Conservation (phyloP, 2,797 vertebrate genomes). For the Pempheris klunzingeri region DNA sequence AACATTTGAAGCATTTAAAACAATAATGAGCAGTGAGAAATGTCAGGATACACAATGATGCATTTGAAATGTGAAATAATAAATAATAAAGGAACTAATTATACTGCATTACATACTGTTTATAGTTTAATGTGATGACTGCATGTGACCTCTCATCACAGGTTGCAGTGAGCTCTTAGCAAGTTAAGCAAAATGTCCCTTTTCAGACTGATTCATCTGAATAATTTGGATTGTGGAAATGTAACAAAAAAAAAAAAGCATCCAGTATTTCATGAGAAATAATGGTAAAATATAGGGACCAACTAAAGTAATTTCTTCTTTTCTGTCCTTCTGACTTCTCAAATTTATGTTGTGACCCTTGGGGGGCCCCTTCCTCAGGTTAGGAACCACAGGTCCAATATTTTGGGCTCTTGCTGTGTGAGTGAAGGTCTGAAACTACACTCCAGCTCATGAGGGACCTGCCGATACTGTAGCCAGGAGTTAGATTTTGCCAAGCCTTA, state of each 20-base stretch:
- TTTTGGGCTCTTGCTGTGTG: constrained; percentile 4
- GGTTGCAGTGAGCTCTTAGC: background rate
- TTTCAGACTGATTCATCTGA: background rate
- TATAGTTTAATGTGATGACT: background rate
- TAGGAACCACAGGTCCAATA: constrained; percentile 23
- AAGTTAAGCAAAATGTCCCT: background rate
- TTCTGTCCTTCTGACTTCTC: background rate
- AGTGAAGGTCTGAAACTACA: constrained; percentile 15
- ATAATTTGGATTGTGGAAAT: background rate
- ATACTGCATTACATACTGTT: background rate
- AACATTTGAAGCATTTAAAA: background rate
- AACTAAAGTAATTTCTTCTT: too few relatives aligned
- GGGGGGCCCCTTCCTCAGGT: constrained; percentile 2
- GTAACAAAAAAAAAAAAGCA: background rate
- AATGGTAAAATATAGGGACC: too few relatives aligned
- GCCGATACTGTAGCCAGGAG: constrained; percentile 44
- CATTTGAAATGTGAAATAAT: background rate
- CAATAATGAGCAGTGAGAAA: background rate
- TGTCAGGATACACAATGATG: too few relatives aligned
- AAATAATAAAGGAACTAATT: background rate
- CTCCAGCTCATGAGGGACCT: constrained; percentile 1
- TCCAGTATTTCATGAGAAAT: background rate
- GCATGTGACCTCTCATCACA: background rate
- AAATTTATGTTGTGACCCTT: constrained; percentile 5
- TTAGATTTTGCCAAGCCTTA: constrained; percentile 49